Evolutionary conservation across 2,113 vertebrate species (phyloP).

Genomic region (Atrichornis clamosus): DNA sequence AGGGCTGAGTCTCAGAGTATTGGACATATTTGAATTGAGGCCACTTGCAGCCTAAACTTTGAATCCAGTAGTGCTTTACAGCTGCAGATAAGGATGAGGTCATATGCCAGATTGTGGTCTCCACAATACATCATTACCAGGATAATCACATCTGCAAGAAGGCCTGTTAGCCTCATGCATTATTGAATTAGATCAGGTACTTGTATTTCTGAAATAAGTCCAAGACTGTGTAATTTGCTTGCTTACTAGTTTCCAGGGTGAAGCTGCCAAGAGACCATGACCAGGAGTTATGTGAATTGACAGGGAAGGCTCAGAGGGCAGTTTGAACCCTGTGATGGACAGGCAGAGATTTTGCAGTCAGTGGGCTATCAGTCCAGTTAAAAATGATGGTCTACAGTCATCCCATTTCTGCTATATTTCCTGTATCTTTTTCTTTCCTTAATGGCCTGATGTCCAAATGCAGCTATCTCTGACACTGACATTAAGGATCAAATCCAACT

Average conservation of each 20-base stretch:
- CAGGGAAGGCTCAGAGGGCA: conserved; percentile 33
- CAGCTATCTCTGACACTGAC: neutral
- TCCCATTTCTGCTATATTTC: neutral
- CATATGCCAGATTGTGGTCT: conserved; percentile 21
- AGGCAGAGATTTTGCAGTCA: conserved; percentile 20
- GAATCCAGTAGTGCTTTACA: conserved; percentile 42
- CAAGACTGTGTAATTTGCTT: conserved; percentile 40
- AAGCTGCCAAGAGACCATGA: conserved; percentile 50
- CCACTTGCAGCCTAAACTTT: neutral
- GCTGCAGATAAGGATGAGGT: conserved; percentile 63
- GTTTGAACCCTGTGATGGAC: conserved; percentile 24
- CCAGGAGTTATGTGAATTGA: conserved; percentile 53
- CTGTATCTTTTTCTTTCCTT: neutral
- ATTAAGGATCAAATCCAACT: neutral
- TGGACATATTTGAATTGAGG: conserved; percentile 27
- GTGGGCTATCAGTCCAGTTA: neutral
- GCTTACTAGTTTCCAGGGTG: conserved; percentile 34
- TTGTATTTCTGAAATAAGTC: conserved; percentile 50
- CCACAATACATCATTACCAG: conserved; percentile 38
- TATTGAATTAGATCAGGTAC: conserved; percentile 65
- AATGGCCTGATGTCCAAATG: neutral
- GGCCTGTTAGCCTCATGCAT: conserved; percentile 31
- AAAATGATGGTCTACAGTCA: neutral
- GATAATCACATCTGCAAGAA: conserved; percentile 53
- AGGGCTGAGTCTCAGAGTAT: neutral